phyloP scores from a whole-genome alignment of 2,888 invertebrate genomes.

The Hypomecis atomaria region DNA sequence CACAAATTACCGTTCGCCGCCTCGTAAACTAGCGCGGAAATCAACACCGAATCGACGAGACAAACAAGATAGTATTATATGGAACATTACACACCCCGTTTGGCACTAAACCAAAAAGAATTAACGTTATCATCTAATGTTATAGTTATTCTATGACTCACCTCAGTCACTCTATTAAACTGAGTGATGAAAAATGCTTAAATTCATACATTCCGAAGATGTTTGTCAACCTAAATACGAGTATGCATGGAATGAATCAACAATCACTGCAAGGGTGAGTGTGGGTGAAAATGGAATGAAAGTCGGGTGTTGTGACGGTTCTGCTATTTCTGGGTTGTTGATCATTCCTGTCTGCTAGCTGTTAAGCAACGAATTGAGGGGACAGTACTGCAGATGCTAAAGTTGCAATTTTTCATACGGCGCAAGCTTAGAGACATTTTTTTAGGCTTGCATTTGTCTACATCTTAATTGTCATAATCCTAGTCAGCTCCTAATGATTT shows the following conservation, averaged over 20 bases:
- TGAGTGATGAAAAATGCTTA: slow-evolving; percentile 5
- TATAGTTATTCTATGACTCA: slow-evolving; percentile 17
- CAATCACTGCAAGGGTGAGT: slow-evolving; percentile 12
- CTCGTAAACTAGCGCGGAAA: slow-evolving; percentile 27
- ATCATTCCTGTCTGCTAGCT: slow-evolving; percentile 9
- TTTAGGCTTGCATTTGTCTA: too few relatives aligned
- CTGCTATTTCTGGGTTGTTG: slow-evolving; percentile 24
- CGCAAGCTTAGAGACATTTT: too few relatives aligned
- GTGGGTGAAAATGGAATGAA: slow-evolving; percentile 13
- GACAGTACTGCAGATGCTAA: too few relatives aligned
- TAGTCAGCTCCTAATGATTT: too few relatives aligned
- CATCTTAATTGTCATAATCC: too few relatives aligned
- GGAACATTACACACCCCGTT: slow-evolving; percentile 37
- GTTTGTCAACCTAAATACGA: slow-evolving; percentile 24
- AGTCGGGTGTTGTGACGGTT: slow-evolving; percentile 28
- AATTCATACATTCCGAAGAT: slow-evolving; percentile 16
- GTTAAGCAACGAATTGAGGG: too few relatives aligned
- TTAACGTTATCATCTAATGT: neutral
- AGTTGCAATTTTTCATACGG: too few relatives aligned
- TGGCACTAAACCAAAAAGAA: slow-evolving; percentile 43
- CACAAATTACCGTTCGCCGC: slow-evolving; percentile 22
- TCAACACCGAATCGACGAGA: slow-evolving; percentile 26
- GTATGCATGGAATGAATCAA: slow-evolving; percentile 31
- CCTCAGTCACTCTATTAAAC: neutral
- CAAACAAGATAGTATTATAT: slow-evolving; percentile 26